Percentiles rank a stretch among this genome's conserved stretches.
Conservation (phyloP, 2,113 vertebrate species). For the Neoarius graeffei region DNA sequence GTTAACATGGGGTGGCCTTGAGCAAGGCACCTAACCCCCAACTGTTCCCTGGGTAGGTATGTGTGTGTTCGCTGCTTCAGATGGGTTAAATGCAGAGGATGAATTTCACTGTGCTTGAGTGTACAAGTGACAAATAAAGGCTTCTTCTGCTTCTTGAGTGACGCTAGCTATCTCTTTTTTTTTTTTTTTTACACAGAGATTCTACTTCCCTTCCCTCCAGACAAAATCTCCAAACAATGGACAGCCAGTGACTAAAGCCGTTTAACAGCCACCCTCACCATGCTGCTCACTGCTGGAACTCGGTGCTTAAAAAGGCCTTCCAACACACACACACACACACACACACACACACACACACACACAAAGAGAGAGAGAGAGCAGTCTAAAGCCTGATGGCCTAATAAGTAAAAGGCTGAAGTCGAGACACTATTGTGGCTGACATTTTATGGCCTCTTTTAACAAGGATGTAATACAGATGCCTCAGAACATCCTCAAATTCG, state of each 20-base stretch:
- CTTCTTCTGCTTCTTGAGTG: no score
- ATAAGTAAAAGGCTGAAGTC: slow-evolving; percentile 15
- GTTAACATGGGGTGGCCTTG: no score
- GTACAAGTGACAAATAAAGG: no score
- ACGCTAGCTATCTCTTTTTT: no score
- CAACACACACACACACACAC: not conserved
- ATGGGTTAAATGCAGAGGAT: no score
- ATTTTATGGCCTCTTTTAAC: slow-evolving; percentile 23
- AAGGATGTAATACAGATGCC: slow-evolving; percentile 26
- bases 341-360: not conserved
- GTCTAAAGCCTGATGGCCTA: slow-evolving; percentile 5
- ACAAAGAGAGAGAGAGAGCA: not conserved
- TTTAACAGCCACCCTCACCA: slow-evolving; percentile 23
- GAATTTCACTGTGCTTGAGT: no score
- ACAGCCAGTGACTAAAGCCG: slow-evolving; percentile 28
- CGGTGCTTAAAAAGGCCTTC: slow-evolving; percentile 14
- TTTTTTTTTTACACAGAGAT: not conserved
- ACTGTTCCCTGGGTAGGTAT: no score
- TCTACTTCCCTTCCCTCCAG: slow-evolving; percentile 23
- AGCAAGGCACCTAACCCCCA: no score
- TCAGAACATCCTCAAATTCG: not conserved
- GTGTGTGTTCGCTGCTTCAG: no score
- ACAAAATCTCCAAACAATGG: slow-evolving; percentile 37
- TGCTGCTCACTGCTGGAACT: slow-evolving; percentile 33
- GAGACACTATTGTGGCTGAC: not conserved